These are phyloP conservation scores for Zaprionus gabonicus DNA, from an alignment of 1,140 invertebrate genomes.

Conservation along the genomic window DNA sequence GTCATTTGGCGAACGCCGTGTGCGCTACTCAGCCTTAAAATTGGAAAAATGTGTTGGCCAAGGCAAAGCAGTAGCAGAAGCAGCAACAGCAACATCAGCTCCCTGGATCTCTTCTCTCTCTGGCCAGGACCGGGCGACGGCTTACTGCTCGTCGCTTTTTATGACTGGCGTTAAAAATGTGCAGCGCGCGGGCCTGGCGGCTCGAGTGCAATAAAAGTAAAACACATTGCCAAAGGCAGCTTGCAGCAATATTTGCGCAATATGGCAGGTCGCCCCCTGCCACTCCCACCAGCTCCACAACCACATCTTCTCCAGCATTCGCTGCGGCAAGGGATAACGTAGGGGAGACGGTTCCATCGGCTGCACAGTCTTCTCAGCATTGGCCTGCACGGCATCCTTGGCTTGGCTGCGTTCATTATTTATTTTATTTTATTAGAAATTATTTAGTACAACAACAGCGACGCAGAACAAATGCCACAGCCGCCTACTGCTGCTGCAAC, in stretches of 20 bases:
- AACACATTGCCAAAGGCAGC: conserved; percentile 81
- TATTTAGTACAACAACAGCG: conserved; percentile 69
- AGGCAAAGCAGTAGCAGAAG: not conserved
- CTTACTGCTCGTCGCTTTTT: conserved; percentile 74
- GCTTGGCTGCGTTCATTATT: conserved; percentile 75
- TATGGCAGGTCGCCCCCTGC: conserved; percentile 51
- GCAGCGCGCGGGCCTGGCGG: conserved; percentile 67
- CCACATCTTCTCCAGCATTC: not conserved
- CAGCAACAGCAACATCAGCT: not conserved
- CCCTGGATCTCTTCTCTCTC: not conserved
- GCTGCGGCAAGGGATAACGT: not conserved
- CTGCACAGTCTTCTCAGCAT: conserved; percentile 26
- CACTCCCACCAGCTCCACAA: not conserved
- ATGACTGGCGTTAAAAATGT: conserved; percentile 80
- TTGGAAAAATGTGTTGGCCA: conserved; percentile 76
- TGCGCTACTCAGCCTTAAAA: conserved; percentile 80
- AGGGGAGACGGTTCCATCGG: too few relatives aligned
- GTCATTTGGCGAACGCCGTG: conserved; percentile 78
- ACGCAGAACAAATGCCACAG: conserved; percentile 6
- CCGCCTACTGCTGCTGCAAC: not conserved
- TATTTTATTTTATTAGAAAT: conserved; percentile 84
- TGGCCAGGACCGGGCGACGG: conserved; percentile 3
- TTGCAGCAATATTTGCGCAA: conserved; percentile 82
- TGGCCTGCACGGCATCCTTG: conserved; percentile 46
- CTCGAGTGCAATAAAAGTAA: conserved; percentile 82